Evolutionary conservation across 2,888 invertebrate genomes (phyloP).

Genomic region (Dolomedes plantarius): DNA sequence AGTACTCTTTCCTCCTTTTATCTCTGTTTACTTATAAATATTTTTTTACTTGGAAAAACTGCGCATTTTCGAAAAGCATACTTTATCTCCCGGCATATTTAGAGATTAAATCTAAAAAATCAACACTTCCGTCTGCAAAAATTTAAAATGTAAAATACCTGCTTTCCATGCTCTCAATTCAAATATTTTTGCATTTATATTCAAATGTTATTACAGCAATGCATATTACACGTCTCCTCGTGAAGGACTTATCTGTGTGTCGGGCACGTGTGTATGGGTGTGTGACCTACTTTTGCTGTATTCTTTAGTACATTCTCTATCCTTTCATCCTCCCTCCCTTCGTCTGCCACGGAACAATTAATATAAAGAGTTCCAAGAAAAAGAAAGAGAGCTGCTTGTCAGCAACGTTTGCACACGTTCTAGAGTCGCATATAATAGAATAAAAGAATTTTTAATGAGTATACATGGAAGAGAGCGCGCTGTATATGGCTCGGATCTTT

Average conservation of each 20-base stretch:
- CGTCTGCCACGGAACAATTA: not conserved
- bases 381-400: not conserved
- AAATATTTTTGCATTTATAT: conserved; percentile 4
- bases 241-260: not conserved
- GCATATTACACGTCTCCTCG: not conserved
- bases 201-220: not conserved
- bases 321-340: not conserved
- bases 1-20: too few species aligned
- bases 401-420: not conserved
- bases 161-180: not conserved
- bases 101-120: not conserved
- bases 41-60: too few species aligned
- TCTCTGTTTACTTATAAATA: too few species aligned
- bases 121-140: not conserved
- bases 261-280: too few species aligned
- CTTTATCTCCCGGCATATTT: too few species aligned
- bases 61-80: too few species aligned
- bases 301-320: not conserved
- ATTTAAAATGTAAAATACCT: not conserved
- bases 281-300: not conserved
- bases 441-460: too few species aligned
- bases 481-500: too few species aligned
- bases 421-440: too few species aligned
- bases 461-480: too few species aligned
- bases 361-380: not conserved